A percentile compares a stretch with the other conserved stretches of the same genome.
These are phyloP conservation scores for Myathropa florea DNA, from an alignment of 2,888 invertebrate genomes.

Conservation along the genomic window DNA sequence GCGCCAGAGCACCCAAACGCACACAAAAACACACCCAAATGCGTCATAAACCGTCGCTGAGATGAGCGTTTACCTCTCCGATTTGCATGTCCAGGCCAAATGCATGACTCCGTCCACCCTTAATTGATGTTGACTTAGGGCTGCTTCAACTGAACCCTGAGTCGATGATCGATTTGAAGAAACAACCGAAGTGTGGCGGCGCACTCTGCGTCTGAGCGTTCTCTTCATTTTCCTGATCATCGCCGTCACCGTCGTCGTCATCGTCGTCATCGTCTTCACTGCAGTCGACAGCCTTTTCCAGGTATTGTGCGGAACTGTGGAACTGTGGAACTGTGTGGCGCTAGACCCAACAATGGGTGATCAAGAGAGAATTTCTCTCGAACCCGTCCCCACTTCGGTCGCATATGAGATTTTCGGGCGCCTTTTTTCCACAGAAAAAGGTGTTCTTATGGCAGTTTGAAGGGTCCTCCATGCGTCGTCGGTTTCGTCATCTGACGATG, in stretches of 20 bases:
- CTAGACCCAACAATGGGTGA: conserved; percentile 39
- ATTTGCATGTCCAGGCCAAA: background rate
- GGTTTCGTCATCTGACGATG: background rate
- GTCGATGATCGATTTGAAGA: background rate
- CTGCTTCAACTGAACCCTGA: background rate
- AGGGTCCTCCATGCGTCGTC: conserved; percentile 22
- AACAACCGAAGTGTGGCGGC: background rate
- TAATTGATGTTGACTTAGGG: conserved; percentile 2
- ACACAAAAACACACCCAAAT: background rate
- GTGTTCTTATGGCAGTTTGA: conserved; percentile 16
- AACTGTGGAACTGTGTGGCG: conserved; percentile 39
- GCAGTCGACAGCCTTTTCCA: conserved; percentile 42
- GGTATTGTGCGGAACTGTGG: conserved; percentile 20
- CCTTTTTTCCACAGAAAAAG: conserved; percentile 52
- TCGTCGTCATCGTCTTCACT: too few species aligned
- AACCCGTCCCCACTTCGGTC: conserved; percentile 36
- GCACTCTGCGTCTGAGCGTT: background rate
- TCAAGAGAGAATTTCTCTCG: conserved; percentile 38
- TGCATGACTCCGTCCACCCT: background rate
- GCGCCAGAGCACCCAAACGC: background rate
- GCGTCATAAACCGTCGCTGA: background rate
- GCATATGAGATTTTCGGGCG: conserved; percentile 37
- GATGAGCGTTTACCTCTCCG: background rate
- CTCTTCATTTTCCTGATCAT: background rate
- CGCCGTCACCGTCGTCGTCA: background rate